A percentile compares a stretch with the other conserved stretches of the same genome.
Conservation (phyloP, 2,888 invertebrate genomes). For the Globia sparganii region DNA sequence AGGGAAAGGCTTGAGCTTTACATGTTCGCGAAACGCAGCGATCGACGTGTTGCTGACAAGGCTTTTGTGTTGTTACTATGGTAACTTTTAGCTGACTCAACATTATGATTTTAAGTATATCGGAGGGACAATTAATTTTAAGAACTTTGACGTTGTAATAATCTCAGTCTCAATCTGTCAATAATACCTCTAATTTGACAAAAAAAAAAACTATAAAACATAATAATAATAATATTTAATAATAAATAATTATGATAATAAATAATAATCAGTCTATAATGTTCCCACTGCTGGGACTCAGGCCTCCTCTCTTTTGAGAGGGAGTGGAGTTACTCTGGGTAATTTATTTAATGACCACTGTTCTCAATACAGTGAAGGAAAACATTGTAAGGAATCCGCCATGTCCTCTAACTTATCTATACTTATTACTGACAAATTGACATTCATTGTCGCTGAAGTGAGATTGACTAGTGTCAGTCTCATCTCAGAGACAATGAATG, state of each 20-base stretch:
- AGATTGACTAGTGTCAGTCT: not conserved
- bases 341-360: no score
- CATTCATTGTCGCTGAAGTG: not conserved
- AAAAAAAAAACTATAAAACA: no score
- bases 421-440: not conserved
- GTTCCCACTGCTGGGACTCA: no score
- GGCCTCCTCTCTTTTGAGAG: no score
- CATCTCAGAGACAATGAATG: no score
- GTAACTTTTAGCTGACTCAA: not conserved
- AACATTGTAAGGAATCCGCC: no score
- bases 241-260: no score
- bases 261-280: no score
- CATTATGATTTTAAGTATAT: not conserved
- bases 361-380: no score
- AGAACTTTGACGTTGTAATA: not conserved
- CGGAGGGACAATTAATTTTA: not conserved
- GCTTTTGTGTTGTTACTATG: not conserved
- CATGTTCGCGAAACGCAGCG: conserved; percentile 13
- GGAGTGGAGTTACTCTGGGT: no score
- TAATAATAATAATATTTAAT: no score
- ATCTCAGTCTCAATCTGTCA: not conserved
- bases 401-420: not conserved
- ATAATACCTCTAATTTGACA: not conserved
- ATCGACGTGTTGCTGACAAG: conserved; percentile 1
- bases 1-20: not conserved